phyloP scores from a whole-genome alignment of 1,140 invertebrate species.

The Mesaphorura yosii region DNA sequence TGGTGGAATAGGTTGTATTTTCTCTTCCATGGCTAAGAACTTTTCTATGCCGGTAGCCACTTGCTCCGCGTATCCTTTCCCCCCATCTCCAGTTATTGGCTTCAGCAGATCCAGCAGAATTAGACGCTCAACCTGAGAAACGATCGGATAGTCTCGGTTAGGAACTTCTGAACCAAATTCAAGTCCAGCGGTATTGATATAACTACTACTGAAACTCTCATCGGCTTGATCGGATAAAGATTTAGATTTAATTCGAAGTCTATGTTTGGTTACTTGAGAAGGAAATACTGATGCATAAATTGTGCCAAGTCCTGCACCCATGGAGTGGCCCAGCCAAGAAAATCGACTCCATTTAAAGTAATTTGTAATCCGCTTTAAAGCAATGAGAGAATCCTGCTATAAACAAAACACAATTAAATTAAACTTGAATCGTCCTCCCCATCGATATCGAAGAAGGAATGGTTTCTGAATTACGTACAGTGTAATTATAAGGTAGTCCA shows the following conservation, averaged over 20 bases:
- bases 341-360: constrained; percentile 25
- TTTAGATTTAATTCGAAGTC: background rate
- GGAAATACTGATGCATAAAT: constrained; percentile 18
- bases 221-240: background rate
- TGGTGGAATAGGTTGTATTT: constrained; percentile 16
- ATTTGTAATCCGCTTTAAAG: constrained; percentile 13
- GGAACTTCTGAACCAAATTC: background rate
- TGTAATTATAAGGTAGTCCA: constrained; percentile 47
- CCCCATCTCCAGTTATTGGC: constrained; percentile 11
- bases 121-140: constrained; percentile 11
- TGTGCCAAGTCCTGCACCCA: constrained; percentile 23
- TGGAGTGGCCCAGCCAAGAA: constrained; percentile 20
- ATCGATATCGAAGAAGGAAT: background rate
- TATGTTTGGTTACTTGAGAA: constrained; percentile 4
- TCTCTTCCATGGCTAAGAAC: constrained; percentile 16
- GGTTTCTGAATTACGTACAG: constrained; percentile 27
- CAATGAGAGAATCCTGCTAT: constrained; percentile 19
- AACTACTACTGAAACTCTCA: too few relatives aligned
- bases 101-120: constrained; percentile 22
- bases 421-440: too few relatives aligned
- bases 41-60: constrained; percentile 7
- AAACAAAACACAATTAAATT: background rate
- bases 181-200: too few relatives aligned
- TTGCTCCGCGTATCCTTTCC: background rate
- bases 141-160: background rate